phyloP scores from a whole-genome alignment of 1,140 invertebrate genomes.

The Nebria ingens region DNA sequence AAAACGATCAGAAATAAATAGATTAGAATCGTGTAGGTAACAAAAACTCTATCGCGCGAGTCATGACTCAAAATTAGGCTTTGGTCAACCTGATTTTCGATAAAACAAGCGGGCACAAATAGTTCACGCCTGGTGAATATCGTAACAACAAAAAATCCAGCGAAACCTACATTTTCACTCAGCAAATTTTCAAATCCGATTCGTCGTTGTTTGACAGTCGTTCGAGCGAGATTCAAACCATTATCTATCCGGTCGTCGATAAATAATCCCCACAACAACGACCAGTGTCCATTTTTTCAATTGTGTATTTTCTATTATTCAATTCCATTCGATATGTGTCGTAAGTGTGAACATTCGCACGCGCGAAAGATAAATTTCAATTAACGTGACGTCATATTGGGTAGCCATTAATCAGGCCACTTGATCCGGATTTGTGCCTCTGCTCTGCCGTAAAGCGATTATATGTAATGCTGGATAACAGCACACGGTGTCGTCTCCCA shows the following conservation, averaged over 20 bases:
- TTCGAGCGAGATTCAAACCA: background rate
- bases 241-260: background rate
- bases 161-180: background rate
- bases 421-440: conserved; percentile 18
- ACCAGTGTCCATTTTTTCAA: background rate
- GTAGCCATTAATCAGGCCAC: conserved; percentile 24
- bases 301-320: too few species aligned
- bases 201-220: background rate
- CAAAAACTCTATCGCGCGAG: background rate
- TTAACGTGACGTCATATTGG: conserved; percentile 24
- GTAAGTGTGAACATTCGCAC: conserved; percentile 8
- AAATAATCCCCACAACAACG: conserved; percentile 5
- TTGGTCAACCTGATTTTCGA: background rate
- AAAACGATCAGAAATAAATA: too few species aligned
- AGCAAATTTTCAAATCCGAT: conserved; percentile 8
- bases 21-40: conserved; percentile 4
- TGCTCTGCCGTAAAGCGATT: conserved; percentile 7
- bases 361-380: conserved; percentile 23
- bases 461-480: conserved; percentile 8
- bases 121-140: background rate
- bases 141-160: background rate
- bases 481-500: background rate
- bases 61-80: conserved; percentile 1
- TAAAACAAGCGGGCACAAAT: conserved; percentile 2
- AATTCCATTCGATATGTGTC: too few species aligned